Evolutionary conservation across 2,888 invertebrate species (phyloP), one percentile per base, ranked within the genome.

Genomic region (Nomada fucata): DNA sequence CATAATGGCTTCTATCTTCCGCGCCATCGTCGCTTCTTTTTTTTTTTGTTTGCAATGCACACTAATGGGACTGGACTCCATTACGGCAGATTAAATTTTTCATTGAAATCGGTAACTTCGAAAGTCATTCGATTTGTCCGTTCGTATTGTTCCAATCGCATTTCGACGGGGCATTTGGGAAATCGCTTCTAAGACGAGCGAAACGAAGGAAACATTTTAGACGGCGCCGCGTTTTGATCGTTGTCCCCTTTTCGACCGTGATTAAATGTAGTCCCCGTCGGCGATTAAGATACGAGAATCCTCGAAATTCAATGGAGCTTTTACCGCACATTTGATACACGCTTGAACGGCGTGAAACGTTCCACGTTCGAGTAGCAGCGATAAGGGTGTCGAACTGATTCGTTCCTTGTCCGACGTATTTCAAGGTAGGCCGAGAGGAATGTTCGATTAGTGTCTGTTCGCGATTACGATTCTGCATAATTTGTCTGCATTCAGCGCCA

Each of bases 241-340:
- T 15, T 53, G 68, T 71, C 53, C 61, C 57, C 53, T 42, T 80
- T 71, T 60, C 55, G 47, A 44, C 26, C 42, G 47, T 55, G 76
- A 82, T 82, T 76, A 63, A 81, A 72, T 57, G 76, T 73, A 57
- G 65, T 82, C 57, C 68, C 69, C 74, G 64, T 18, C 61, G 78
- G 26, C 78, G 77, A 76, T 71, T 81, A 73, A 76, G 78, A 52
- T 63, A 57, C 61, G 68, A 47, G 85, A 59, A 82, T 82, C 60
- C 86, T 82, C 53, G 85, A 79, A 67, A 79, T 70, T 77, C 87
- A 87, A 87, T 82, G 78, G 61, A 60, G 82, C 85, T 82, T 76
- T 86, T 87, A 84, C 59, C 82, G 79, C n/a, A 64, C 55, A 52
- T 53, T 26, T 64, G 52, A 52, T 15, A 42, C 18, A 23, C 44